phyloP scores from a whole-genome alignment of 2,797 vertebrate species.

The Sebastes steindachneri region DNA sequence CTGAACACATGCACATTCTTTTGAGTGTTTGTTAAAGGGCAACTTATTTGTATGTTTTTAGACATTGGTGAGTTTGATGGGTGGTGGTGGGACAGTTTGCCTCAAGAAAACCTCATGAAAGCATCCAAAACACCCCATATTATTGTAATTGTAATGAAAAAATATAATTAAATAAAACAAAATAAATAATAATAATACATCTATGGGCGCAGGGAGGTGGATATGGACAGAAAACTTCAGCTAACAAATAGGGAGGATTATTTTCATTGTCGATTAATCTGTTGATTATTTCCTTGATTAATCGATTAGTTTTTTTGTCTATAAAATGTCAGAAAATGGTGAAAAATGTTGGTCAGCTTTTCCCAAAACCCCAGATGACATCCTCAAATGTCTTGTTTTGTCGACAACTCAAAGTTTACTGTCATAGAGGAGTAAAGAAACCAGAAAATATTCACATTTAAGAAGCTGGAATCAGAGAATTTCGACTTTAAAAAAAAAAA shows the following conservation, averaged over 20 bases:
- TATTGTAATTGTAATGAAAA: background rate
- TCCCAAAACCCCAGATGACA: no score
- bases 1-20: background rate
- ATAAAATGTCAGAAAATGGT: no score
- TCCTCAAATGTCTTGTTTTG: no score
- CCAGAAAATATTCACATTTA: no score
- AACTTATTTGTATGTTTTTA: background rate
- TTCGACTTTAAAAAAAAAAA: no score
- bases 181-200: background rate
- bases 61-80: background rate
- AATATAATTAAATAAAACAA: background rate
- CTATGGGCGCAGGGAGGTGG: rapidly evolving
- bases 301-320: rapidly evolving
- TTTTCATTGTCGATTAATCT: no score
- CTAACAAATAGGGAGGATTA: no score
- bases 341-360: no score
- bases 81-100: background rate
- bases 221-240: background rate
- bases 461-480: no score
- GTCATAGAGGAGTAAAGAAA: no score
- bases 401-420: no score
- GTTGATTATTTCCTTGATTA: no score
- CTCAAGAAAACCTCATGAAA: background rate
- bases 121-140: background rate
- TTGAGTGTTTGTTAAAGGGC: background rate